These are phyloP conservation scores for Chrysina gloriosa DNA, from an alignment of 2,888 invertebrate genomes.

Conservation along the genomic window DNA sequence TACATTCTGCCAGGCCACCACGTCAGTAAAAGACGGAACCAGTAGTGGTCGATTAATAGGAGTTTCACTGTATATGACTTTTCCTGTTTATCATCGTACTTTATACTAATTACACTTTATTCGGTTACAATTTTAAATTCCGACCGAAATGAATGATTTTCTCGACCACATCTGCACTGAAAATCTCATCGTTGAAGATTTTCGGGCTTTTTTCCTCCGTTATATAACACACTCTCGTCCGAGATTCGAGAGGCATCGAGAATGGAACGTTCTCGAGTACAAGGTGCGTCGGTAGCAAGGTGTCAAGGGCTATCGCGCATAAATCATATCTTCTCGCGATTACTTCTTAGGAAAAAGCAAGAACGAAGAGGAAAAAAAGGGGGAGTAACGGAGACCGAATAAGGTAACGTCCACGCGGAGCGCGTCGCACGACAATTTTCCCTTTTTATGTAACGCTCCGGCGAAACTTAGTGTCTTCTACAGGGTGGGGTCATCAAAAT, in stretches of 20 bases:
- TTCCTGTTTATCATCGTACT: too few species aligned
- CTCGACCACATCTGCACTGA: too few species aligned
- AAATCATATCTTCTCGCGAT: not conserved
- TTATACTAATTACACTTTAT: too few species aligned
- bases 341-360: not conserved
- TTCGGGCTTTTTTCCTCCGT: not conserved
- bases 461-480: not conserved
- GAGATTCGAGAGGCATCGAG: not conserved
- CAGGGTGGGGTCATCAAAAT: slow-evolving; percentile 27
- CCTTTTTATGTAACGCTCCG: slow-evolving; percentile 25
- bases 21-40: too few species aligned
- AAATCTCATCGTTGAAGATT: too few species aligned
- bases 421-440: not conserved
- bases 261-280: not conserved
- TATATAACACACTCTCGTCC: not conserved
- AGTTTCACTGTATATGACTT: too few species aligned
- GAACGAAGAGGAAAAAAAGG: not conserved
- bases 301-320: slow-evolving; percentile 1
- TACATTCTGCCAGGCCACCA: too few species aligned
- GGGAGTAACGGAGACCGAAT: not conserved
- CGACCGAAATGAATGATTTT: too few species aligned
- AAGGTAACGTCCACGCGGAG: not conserved
- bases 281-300: not conserved
- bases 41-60: too few species aligned
- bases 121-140: too few species aligned